Base-by-base conservation (phyloP, 2,797 vertebrate genomes). In the Anabas testudineus region DNA sequence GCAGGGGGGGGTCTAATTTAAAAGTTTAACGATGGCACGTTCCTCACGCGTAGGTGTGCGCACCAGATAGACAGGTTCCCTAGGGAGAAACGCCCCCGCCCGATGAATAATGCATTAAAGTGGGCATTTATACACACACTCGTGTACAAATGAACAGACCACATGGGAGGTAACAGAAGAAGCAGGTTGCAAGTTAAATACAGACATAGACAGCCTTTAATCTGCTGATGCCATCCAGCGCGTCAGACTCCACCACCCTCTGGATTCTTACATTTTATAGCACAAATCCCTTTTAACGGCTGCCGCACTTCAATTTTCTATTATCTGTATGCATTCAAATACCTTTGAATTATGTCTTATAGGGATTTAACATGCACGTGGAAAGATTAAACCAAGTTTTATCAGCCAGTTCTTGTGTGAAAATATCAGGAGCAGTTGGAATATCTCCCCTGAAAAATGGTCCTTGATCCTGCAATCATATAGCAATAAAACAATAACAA, bases 101-200 rank as follows among this genome's bases (percentile, higher is more conserved):
- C 47, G 4, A 55, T 74, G 69, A 74, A 82, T 80, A 71, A 80
- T 86, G 62, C 71, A 79, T 72, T 43, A 55, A 73, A 61, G 53
- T 43, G 71, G 64, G 73, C 39, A 56, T 19, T 43, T 54, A 65
- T 30, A 15, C 47, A 59, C 52, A 73, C 63, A 37, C 24, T 43
- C 26, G 52, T 62, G 34, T 16, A 65, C 30, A 67, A 78, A 42
- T 39, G 46, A 81, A 67, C 32, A 53, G 81, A 76, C 67, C 70
- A 75, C 81, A 56, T 37, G 65, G 69, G 86, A 81, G 60, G 32
- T 4, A 61, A 86, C 62, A 69, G 73, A 87, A 75, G 80, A 70
- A 74, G 46, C 52, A 43, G 67, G 67, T 48, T 81, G 69, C 53
- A 46, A n/a, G 59, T 87, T 85, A 78, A 84, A 70, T 69, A 79